Base-by-base conservation (phyloP, 2,113 vertebrate species). In the Pachyramphus minor region DNA sequence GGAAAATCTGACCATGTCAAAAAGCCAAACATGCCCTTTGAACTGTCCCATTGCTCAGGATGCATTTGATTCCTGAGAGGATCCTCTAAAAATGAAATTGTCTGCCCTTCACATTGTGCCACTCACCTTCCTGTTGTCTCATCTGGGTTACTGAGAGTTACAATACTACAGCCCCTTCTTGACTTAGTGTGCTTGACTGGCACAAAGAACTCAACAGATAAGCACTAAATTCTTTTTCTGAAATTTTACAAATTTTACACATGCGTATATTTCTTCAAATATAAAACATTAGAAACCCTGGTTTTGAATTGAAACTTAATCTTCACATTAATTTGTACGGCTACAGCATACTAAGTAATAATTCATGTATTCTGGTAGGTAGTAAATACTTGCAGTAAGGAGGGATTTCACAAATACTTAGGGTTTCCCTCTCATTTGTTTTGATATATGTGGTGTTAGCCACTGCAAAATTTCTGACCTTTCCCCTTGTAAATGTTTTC, bases 231-330 rank as follows among this genome's bases (percentile, higher is more conserved):
- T 35, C 66, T 74, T 87, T 69, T 58, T 6, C 86, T 79, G 41
- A 25, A 93, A 45, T 66, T 84, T 53, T 78, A 83, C 62, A 45
- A 78, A 69, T 84, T 84, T 47, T 84, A 72, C 56, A 68, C 80
- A 90, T 92, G 93, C 89, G 87, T 50, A 20, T 49, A 60, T 49
- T 91, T 85, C 60, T 94, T 92, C 25, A 82, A 89, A 92, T 52
- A 63, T 75, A 63, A 95, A 93, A n/a, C 2, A 5, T 84, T 68
- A 86, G 39, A 94, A 93, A 81, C 17, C 44, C 52, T 74, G 63
- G 11, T 41, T 95, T 77, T 87, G 60, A 92, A 75, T 28, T n/a
- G 35, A 88, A 83, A 86, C 56, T 79, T 83, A 60, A 91, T 53
- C 45, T 82, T 87, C 31, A 14, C 53, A 49, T 50, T 16, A 66